Conservation (phyloP, 2,113 vertebrate genomes). For the Jacana jacana region DNA sequence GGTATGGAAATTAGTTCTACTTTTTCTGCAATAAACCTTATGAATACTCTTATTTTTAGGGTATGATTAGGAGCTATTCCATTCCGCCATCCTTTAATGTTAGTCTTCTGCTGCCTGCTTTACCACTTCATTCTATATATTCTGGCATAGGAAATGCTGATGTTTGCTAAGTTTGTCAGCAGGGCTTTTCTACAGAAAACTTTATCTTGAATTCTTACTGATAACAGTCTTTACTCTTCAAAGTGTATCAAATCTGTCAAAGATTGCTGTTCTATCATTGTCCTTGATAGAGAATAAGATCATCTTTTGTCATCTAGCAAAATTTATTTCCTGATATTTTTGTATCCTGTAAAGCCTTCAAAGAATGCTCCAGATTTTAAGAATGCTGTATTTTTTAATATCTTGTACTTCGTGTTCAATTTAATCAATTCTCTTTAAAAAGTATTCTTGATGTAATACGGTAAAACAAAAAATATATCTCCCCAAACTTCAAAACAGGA, state of each 20-base stretch:
- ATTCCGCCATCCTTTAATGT: background rate
- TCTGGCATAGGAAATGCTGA: background rate
- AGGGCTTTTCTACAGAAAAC: background rate
- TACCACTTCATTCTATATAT: background rate
- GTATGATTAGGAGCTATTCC: background rate
- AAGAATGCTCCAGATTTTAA: background rate
- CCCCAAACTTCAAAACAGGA: background rate
- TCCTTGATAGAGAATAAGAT: background rate
- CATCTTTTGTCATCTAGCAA: background rate
- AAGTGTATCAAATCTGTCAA: slow-evolving; percentile 10
- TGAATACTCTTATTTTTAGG: background rate
- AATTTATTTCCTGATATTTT: slow-evolving; percentile 7
- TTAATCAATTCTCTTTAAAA: background rate
- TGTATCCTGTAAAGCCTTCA: background rate
- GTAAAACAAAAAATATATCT: background rate
- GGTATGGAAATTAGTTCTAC: background rate
- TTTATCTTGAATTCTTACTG: slow-evolving; percentile 35
- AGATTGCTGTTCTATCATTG: background rate
- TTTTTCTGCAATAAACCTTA: background rate
- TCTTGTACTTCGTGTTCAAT: background rate
- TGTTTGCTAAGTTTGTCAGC: slow-evolving; percentile 12
- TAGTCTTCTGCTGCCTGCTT: background rate
- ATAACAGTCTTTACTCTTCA: slow-evolving; percentile 34
- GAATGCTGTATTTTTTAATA: background rate
- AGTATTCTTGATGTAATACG: background rate